phyloP scores from a whole-genome alignment of 2,797 vertebrate genomes.

The Limosa lapponica region DNA sequence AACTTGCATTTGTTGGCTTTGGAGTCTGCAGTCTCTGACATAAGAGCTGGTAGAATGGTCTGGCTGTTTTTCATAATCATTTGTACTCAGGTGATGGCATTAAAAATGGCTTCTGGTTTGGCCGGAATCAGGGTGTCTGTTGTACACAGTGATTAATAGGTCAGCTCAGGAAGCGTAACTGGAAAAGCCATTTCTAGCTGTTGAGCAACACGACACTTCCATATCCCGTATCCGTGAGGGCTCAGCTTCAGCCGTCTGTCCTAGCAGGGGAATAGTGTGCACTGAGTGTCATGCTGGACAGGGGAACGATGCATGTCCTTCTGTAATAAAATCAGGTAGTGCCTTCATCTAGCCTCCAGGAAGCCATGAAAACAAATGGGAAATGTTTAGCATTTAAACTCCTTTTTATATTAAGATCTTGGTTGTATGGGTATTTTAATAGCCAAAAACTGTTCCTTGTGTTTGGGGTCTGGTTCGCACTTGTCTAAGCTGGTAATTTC shows the following conservation, averaged over 20 bases:
- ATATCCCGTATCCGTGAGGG: background rate
- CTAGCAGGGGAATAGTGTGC: background rate
- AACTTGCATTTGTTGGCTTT: background rate
- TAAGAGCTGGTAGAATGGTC: background rate
- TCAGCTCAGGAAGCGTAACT: background rate
- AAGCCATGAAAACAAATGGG: background rate
- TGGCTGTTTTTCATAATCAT: background rate
- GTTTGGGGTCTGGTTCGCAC: background rate
- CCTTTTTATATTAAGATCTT: background rate
- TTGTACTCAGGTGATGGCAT: background rate
- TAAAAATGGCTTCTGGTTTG: background rate
- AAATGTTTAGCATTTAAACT: background rate
- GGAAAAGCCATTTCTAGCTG: background rate
- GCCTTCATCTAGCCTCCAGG: background rate
- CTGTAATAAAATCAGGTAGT: background rate
- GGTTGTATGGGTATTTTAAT: background rate
- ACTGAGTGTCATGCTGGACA: background rate
- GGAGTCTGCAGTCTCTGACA: background rate
- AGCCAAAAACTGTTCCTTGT: background rate
- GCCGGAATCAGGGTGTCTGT: background rate
- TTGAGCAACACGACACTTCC: background rate
- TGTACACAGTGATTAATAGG: background rate
- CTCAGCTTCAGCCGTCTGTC: background rate
- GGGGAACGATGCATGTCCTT: background rate
- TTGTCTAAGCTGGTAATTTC: background rate